Evolutionary conservation across 2,888 invertebrate species (phyloP).

Genomic region (Leptopilina myrica): DNA sequence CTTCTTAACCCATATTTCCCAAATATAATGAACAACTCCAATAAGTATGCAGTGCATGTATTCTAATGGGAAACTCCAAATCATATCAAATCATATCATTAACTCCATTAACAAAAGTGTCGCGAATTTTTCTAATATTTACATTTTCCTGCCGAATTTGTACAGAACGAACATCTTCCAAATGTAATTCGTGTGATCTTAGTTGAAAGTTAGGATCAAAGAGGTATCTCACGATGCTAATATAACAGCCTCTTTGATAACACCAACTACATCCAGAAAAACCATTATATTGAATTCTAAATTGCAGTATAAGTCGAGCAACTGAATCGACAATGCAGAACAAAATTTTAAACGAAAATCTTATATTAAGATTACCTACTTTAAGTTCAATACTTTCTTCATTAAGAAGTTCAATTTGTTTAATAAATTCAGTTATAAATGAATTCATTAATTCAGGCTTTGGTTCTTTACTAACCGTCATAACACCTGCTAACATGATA

Average conservation of each 20-base stretch:
- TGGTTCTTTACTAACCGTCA: constrained; percentile 42
- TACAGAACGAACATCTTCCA: too few relatives aligned
- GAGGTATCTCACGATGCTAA: background rate
- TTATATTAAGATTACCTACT: background rate
- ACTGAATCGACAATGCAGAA: background rate
- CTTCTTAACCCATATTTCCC: constrained; percentile 14
- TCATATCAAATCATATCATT: background rate
- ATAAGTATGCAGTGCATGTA: background rate
- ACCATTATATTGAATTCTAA: constrained; percentile 8
- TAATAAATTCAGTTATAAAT: constrained; percentile 29
- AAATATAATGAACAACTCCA: background rate
- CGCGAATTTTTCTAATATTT: too few relatives aligned
- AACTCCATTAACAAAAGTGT: constrained; percentile 6
- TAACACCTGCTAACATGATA: constrained; percentile 40
- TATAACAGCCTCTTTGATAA: background rate
- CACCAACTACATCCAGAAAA: background rate
- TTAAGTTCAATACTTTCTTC: background rate
- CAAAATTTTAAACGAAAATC: background rate
- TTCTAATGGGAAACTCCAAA: constrained; percentile 7
- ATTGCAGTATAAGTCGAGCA: background rate
- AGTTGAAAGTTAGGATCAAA: background rate
- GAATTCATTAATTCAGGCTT: constrained; percentile 41
- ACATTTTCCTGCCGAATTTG: too few relatives aligned
- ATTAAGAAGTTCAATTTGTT: constrained; percentile 40
- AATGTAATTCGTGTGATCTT: too few relatives aligned